Base-by-base conservation (phyloP, 2,797 vertebrate species). In the Sternotherus odoratus region DNA sequence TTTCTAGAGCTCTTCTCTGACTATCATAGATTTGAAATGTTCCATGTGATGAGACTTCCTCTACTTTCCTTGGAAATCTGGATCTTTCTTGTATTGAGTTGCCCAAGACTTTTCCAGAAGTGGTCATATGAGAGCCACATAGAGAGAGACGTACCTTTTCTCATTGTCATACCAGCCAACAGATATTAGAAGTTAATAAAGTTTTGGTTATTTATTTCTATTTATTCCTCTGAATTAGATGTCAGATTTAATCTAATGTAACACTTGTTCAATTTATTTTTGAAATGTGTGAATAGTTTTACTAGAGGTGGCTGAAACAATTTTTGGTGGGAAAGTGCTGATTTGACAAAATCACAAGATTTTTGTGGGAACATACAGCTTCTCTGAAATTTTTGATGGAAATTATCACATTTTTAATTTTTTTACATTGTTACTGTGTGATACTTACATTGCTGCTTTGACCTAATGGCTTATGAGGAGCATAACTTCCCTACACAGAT, bases 361-460 rank as follows among this genome's bases (percentile, higher is more conserved):
- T 69, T 69, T 69, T 54, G n/a, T 54, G 23, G 24, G 36, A 79
- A 26, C 24, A 10, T 30, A 10, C 8, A 9, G 49, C 74, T 82
- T 86, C 13, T 79, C 0, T 0, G 12, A 2, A 57, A 83, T 86
- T 43, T 36, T 15, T 2, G 28, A 3, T 53, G 3, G 30, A 83
- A 84, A 84, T 28, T 2, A 17, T 51, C 19, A 72, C 30, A 39
- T 16, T 66, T 2, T 77, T 88, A 86, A 36, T 11, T 81, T 66
- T 0, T 24, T 78, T 39, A 1, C 36, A 19, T 24, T 60, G 0
- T 0, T 80, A 69, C 30, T 19, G 77, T 16, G 2, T 36, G 39
- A 51, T 75, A 33, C n/a, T 84, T 89, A 17, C 2, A 24, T 3
- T 63, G 1, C 17, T 56, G 28, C 53, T 57, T 57, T 43, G 5